Evolutionary conservation across 2,113 vertebrate species (phyloP).

Genomic region (Genyomyrus donnyi): DNA sequence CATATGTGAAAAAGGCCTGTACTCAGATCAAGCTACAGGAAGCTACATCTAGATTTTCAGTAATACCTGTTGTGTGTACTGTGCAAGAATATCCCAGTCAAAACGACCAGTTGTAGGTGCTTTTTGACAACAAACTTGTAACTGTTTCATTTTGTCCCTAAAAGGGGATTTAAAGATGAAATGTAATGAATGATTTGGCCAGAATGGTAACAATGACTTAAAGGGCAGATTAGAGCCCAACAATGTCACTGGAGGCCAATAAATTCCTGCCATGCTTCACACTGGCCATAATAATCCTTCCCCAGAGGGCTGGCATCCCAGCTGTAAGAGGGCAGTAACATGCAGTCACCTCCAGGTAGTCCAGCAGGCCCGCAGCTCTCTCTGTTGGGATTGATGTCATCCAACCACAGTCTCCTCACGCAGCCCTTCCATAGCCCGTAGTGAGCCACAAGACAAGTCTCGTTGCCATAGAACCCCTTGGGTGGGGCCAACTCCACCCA

Average conservation of each 20-base stretch:
- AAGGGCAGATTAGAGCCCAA: background rate
- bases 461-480: constrained; percentile 64
- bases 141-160: background rate
- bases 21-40: background rate
- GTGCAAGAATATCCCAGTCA: background rate
- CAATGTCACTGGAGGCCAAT: background rate
- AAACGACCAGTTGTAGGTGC: background rate
- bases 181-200: background rate
- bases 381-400: constrained; percentile 64
- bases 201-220: background rate
- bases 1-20: background rate
- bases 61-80: background rate
- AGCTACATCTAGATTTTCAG: background rate
- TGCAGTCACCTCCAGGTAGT: constrained; percentile 69
- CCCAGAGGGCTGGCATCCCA: background rate
- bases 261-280: background rate
- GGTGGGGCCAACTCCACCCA: constrained; percentile 77
- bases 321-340: background rate
- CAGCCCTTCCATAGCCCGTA: constrained; percentile 81
- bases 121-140: background rate
- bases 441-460: constrained; percentile 69
- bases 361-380: constrained; percentile 74
- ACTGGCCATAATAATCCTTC: background rate
- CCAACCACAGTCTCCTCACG: constrained; percentile 69
- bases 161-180: background rate